A percentile compares a stretch with the other conserved stretches of the same genome.
Evolutionary conservation across 1,140 invertebrate species (phyloP).

Genomic region (Cydia strobilella): DNA sequence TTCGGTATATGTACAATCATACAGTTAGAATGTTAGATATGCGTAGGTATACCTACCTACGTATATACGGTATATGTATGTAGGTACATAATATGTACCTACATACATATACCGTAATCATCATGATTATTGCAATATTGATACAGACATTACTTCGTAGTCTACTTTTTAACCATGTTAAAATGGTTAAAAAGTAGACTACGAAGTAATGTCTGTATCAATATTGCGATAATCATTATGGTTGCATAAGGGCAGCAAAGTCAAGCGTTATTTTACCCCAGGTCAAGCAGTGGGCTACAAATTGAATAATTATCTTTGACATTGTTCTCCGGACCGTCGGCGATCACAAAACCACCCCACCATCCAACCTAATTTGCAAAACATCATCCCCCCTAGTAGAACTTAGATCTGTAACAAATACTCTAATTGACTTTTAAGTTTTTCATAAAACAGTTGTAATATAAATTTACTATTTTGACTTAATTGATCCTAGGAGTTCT

Average conservation of each 20-base stretch:
- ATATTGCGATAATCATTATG: conserved; percentile 35
- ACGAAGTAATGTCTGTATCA: background rate
- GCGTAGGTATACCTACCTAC: too few relatives aligned
- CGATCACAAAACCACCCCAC: conserved; percentile 39
- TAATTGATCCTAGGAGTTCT: too few relatives aligned
- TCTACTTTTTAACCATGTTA: too few relatives aligned
- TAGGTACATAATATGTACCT: too few relatives aligned
- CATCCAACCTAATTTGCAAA: background rate
- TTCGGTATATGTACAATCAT: background rate
- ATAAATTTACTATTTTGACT: too few relatives aligned
- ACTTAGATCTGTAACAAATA: background rate
- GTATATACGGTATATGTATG: too few relatives aligned
- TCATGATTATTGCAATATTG: conserved; percentile 34
- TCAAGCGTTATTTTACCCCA: conserved; percentile 56
- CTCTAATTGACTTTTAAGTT: too few relatives aligned
- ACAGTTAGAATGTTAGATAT: background rate
- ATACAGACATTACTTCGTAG: background rate
- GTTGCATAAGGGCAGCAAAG: conserved; percentile 49
- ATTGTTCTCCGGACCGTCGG: conserved; percentile 53
- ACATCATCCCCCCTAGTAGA: background rate
- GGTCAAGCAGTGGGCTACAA: conserved; percentile 50
- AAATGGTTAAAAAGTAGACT: too few relatives aligned
- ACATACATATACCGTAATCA: too few relatives aligned
- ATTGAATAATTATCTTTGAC: conserved; percentile 61
- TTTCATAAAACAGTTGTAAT: too few relatives aligned